These are phyloP conservation scores for Crotophaga sulcirostris DNA, from an alignment of 2,113 vertebrate genomes.

Conservation along the genomic window DNA sequence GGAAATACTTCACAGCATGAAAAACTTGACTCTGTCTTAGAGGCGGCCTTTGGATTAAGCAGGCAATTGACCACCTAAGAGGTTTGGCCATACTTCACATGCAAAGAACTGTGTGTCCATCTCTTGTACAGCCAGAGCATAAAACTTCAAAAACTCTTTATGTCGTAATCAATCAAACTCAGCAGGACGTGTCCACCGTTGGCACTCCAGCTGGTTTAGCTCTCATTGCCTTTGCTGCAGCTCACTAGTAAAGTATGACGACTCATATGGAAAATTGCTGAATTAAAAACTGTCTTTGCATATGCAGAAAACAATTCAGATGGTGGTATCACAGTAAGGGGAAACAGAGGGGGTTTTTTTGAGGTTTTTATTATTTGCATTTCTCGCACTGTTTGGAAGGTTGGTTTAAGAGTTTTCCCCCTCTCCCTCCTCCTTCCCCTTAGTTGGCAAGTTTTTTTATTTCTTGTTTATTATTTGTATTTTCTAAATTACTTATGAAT, in stretches of 20 bases:
- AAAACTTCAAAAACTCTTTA: slow-evolving; percentile 29
- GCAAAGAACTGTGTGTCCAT: slow-evolving; percentile 7
- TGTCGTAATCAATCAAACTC: slow-evolving; percentile 28
- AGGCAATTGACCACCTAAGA: slow-evolving; percentile 44
- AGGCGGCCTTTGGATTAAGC: not conserved
- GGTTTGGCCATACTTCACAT: not conserved
- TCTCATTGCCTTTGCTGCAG: not conserved
- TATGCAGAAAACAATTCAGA: not conserved
- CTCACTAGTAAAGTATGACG: not conserved
- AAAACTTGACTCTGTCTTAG: slow-evolving; percentile 11
- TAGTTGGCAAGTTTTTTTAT: not conserved
- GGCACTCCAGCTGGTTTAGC: not conserved
- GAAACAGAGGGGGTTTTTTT: too few species aligned
- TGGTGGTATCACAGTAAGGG: not conserved
- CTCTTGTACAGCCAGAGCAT: not conserved
- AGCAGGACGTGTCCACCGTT: not conserved
- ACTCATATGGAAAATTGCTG: not conserved
- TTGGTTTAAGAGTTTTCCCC: not conserved
- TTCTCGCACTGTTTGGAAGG: not conserved
- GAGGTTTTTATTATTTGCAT: not conserved
- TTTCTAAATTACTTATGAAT: not conserved
- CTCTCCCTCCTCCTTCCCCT: too few species aligned
- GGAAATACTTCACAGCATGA: slow-evolving; percentile 18
- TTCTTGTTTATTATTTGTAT: not conserved
- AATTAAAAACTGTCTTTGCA: not conserved